Evolutionary conservation across 2,113 vertebrate species (phyloP), one percentile per base, ranked within the genome.

Genomic region (Silurus glanis): DNA sequence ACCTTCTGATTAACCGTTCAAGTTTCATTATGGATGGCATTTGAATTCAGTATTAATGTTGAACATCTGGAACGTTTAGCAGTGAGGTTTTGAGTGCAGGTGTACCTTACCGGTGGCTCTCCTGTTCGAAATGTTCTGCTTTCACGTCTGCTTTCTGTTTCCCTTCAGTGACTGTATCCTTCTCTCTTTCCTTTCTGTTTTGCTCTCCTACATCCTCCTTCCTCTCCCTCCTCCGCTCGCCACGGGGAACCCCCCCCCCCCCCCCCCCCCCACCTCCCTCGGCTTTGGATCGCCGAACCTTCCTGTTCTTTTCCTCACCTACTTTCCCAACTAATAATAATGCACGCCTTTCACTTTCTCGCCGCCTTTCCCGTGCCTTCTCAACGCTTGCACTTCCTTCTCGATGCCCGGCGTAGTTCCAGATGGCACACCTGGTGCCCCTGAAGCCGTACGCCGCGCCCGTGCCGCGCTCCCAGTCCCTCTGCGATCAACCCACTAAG

Each of bases 401-500:
- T 37, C 49, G 16, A 74, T 56, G 84, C 83, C n/a, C 85, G 90
- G 25, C 87, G 45, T 95, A 97, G 96, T 97, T 96, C 94, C 96
- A 97, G 92, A 96, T 97, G 93, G 97, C 96, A 89, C 96, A 97
- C 92, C 95, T 97, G 90, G 96, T 97, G 91, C 96, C 97, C 17
- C 94, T 97, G 91, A 97, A 97, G 94, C 96, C 97, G 81, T 97
- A 97, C 56, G 96, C 96, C 80, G 96, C 96, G 51, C 96, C 96
- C 84, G 96, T 96, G 82, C 97, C 97, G 86, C 95, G 97, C 91
- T 97, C 97, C 90, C 97, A 98, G 94, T 98, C 97, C 91, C 96
- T 98, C 84, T 97, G 97, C 91, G 97, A 98, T 93, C 97, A 97
- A 92, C 96, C 96, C 83, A 96, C 95, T 94, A 96, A 96, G 94